Conservation (phyloP, 2,888 invertebrate genomes). For the Andrena praecox region DNA sequence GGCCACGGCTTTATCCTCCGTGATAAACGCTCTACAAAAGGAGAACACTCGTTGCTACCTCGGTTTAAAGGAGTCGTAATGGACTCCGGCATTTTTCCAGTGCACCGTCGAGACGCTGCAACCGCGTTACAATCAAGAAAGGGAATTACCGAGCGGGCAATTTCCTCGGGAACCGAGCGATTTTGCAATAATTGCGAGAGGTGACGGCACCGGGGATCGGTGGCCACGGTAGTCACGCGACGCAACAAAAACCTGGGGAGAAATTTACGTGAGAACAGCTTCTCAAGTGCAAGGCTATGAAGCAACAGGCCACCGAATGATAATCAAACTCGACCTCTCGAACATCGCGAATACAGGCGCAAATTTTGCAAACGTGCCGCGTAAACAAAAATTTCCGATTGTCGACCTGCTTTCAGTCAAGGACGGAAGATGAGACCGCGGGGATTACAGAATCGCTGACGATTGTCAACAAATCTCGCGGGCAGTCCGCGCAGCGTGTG, state of each 20-base stretch:
- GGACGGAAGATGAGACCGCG: background rate
- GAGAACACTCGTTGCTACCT: background rate
- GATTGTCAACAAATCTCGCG: conserved; percentile 47
- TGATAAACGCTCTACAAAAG: background rate
- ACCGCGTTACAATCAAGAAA: conserved; percentile 32
- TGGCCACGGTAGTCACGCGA: conserved; percentile 13
- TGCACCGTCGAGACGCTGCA: background rate
- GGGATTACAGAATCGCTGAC: conserved; percentile 34
- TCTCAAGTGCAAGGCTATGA: background rate
- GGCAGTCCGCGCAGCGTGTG: background rate
- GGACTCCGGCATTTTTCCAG: background rate
- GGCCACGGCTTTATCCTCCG: background rate
- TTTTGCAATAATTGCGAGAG: conserved; percentile 54
- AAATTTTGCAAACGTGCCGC: background rate
- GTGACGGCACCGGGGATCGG: conserved; percentile 36
- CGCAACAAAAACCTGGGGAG: background rate
- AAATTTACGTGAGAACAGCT: background rate
- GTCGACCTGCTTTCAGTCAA: conserved; percentile 22
- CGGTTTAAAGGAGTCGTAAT: conserved; percentile 1
- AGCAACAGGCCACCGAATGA: background rate
- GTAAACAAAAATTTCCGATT: conserved; percentile 24
- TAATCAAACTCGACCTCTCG: background rate
- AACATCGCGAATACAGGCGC: background rate
- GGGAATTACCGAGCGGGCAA: conserved; percentile 47
- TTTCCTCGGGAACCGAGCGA: conserved; percentile 52